Evolutionary conservation across 2,113 vertebrate species (phyloP).

Genomic region (Enhydra lutris): DNA sequence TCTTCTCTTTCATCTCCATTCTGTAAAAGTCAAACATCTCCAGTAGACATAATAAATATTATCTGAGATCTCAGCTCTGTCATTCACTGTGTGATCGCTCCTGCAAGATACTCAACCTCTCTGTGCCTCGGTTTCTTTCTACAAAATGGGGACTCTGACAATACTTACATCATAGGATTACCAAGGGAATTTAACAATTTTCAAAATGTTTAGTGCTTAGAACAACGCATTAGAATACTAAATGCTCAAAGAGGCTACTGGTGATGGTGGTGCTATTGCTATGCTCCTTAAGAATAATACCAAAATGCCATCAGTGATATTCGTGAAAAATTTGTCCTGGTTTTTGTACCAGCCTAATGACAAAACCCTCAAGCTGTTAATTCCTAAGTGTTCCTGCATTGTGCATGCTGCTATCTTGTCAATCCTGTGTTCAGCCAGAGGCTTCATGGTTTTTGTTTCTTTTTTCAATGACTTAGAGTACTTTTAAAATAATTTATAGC

Average conservation of each 20-base stretch:
- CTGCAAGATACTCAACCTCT: not conserved
- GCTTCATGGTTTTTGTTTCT: not conserved
- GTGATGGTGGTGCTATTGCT: not conserved
- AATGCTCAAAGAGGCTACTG: not conserved
- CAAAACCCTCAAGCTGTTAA: not conserved
- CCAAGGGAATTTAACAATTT: not conserved
- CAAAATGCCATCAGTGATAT: not conserved
- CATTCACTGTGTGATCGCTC: not conserved
- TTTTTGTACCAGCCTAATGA: not conserved
- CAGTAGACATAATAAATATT: not conserved
- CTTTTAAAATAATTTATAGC: not conserved
- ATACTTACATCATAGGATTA: not conserved
- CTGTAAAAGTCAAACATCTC: not conserved
- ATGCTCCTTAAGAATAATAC: not conserved
- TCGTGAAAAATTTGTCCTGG: not conserved
- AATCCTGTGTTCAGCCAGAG: not conserved
- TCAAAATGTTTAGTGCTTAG: not conserved
- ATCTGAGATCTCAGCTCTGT: not conserved
- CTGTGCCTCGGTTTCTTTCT: not conserved
- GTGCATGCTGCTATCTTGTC: fast-evolving
- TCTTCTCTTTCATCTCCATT: not conserved
- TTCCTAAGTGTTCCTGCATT: not conserved
- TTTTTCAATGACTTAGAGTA: not conserved
- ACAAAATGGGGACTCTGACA: not conserved
- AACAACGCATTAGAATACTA: not conserved